Evolutionary conservation across 2,888 invertebrate genomes (phyloP).

Genomic region (Acronicta leporina): DNA sequence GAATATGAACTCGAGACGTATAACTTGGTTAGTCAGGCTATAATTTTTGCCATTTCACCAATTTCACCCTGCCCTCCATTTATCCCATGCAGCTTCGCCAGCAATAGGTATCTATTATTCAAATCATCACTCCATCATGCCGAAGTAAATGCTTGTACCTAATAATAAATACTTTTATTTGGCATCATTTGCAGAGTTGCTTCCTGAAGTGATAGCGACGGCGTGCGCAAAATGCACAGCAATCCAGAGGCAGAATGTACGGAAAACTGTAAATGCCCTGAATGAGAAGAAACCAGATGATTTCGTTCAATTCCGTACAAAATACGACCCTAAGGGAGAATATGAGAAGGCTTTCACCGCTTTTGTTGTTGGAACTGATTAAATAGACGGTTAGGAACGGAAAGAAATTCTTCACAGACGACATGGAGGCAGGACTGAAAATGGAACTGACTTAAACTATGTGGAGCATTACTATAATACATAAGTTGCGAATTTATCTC

Average conservation of each 20-base stretch:
- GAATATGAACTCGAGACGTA: too few relatives aligned
- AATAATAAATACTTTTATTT: neutral
- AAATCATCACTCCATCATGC: too few relatives aligned
- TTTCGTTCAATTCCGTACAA: slow-evolving; percentile 68
- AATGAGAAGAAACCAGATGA: slow-evolving; percentile 71
- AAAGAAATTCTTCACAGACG: neutral
- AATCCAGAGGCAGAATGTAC: slow-evolving; percentile 69
- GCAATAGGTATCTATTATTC: too few relatives aligned
- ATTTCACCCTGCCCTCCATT: too few relatives aligned
- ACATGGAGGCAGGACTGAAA: neutral
- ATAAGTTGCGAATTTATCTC: slow-evolving; percentile 36
- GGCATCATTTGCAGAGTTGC: slow-evolving; percentile 64
- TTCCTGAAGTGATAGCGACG: slow-evolving; percentile 78
- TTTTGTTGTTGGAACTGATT: slow-evolving; percentile 66
- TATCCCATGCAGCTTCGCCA: too few relatives aligned
- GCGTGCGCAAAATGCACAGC: slow-evolving; percentile 77
- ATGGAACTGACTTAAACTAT: slow-evolving; percentile 45
- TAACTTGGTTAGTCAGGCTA: too few relatives aligned
- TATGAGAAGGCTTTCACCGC: slow-evolving; percentile 72
- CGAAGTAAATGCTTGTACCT: too few relatives aligned
- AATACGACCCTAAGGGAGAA: slow-evolving; percentile 77
- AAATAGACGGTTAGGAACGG: slow-evolving; percentile 24
- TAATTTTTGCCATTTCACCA: too few relatives aligned
- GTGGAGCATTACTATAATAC: slow-evolving; percentile 68
- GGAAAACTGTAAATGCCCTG: slow-evolving; percentile 74